Evolutionary conservation across 2,888 invertebrate genomes (phyloP).

Genomic region (Horisme vitalbata): DNA sequence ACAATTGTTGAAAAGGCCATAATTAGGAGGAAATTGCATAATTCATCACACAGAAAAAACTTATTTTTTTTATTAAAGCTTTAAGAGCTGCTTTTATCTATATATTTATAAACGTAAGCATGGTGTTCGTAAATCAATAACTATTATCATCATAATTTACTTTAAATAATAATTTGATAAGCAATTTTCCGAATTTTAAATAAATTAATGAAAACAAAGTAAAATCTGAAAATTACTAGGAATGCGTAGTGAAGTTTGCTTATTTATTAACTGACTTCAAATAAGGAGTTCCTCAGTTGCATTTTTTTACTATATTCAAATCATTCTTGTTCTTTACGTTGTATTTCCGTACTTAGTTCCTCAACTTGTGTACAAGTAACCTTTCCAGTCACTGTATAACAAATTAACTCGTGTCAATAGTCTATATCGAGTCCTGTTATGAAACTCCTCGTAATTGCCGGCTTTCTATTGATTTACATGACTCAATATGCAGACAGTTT

Average conservation of each 20-base stretch:
- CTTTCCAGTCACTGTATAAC: constrained; percentile 41
- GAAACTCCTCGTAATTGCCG: constrained; percentile 54
- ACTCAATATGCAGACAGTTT: constrained; percentile 33
- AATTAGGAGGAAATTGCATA: too few relatives aligned
- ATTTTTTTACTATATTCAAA: neutral
- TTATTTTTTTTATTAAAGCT: too few relatives aligned
- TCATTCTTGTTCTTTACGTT: neutral
- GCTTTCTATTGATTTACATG: constrained; percentile 63
- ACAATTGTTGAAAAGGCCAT: too few relatives aligned
- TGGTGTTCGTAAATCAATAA: too few relatives aligned
- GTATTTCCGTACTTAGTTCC: neutral
- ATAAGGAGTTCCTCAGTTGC: neutral
- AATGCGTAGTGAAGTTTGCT: neutral
- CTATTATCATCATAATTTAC: too few relatives aligned
- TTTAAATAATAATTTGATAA: too few relatives aligned
- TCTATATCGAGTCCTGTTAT: constrained; percentile 39
- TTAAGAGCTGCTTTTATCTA: too few relatives aligned
- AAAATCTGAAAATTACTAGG: too few relatives aligned
- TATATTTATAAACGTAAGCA: too few relatives aligned
- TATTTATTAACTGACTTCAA: neutral
- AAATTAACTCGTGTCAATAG: constrained; percentile 49
- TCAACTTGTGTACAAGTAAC: constrained; percentile 4
- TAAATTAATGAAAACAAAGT: too few relatives aligned
- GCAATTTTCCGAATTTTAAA: too few relatives aligned
- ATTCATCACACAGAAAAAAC: too few relatives aligned